Evolutionary conservation across 2,113 vertebrate species (phyloP), one percentile per base, ranked within the genome.

Genomic region (human): DNA sequence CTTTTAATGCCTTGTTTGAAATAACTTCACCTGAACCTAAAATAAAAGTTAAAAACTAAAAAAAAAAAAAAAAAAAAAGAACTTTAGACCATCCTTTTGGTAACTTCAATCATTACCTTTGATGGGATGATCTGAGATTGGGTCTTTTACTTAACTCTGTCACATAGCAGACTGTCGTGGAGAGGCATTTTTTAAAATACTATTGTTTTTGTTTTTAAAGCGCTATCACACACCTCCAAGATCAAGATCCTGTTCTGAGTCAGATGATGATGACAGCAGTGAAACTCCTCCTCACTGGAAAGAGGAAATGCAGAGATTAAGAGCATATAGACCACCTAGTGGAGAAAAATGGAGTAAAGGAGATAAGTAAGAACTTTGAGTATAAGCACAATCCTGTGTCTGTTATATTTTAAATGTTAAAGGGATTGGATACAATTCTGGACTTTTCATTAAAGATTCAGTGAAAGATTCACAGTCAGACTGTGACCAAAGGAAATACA

Each of bases 221-320:
- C 99, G 99, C 50, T 99, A 99, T 93, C 99, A 99, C 97, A 99
- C 99, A 25, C 99, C 99, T 5, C 99, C 99, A 68, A 98, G 99
- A 2, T 99, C 99, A 1, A 99, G 99, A 50, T 99, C 99, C 0
- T 99, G 99, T 76, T 99, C 99, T 32, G 99, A 99, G 50, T 99
- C 99, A 0, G 99, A 99, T 50, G 99, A 99, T 9, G 98, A 98
- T 1, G 98, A 98, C 43, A 99, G 99, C 98, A 99, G 99, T 43
- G 99, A 99, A 97, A 99, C 99, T 1, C 99, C 99, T 0, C 99
- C 99, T 13, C 99, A 99, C 96, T 99, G 99, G 99, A 99, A 99
- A 94, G 99, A 99, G 97, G 99, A 99, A 95, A 99, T 99, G 99
- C 99, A 99, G 98, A 99, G 99, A 45, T 98, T 99, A 11, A 98